phyloP scores from a whole-genome alignment of 2,888 invertebrate genomes.

The Ceriagrion tenellum region DNA sequence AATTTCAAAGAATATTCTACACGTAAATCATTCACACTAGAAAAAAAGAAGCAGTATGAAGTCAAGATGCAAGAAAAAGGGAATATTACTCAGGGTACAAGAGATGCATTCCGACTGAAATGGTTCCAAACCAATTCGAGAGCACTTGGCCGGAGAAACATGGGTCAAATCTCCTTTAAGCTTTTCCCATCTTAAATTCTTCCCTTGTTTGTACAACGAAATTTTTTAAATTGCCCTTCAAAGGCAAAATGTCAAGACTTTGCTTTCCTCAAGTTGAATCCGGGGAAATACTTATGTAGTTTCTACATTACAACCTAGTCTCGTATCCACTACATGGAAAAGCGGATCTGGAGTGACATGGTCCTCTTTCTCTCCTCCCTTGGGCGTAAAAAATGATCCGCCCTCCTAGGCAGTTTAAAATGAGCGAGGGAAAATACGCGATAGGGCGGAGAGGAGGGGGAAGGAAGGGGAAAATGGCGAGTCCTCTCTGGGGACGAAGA shows the following conservation, averaged over 20 bases:
- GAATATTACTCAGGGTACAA: no score
- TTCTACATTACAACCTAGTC: not conserved
- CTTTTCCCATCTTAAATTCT: not conserved
- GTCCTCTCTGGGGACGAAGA: not conserved
- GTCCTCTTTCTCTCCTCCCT: not conserved
- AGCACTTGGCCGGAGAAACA: no score
- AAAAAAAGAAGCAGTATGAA: no score
- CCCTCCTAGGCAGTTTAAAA: not conserved
- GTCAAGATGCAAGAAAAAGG: no score
- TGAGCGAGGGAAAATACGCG: no score
- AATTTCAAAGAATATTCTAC: no score
- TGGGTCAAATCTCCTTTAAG: no score
- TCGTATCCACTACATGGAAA: not conserved
- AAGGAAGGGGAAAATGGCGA: no score
- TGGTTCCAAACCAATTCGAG: no score
- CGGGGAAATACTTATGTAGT: not conserved
- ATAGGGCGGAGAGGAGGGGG: no score
- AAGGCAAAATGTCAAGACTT: not conserved
- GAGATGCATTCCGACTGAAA: no score
- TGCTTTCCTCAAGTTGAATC: not conserved
- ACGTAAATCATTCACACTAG: no score
- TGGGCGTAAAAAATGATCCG: not conserved
- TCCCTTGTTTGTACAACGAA: not conserved
- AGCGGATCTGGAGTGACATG: slow-evolving; percentile 2
- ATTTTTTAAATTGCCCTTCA: not conserved